Evolutionary conservation across 2,113 vertebrate genomes (phyloP).

Genomic region (Regulus satrapa): DNA sequence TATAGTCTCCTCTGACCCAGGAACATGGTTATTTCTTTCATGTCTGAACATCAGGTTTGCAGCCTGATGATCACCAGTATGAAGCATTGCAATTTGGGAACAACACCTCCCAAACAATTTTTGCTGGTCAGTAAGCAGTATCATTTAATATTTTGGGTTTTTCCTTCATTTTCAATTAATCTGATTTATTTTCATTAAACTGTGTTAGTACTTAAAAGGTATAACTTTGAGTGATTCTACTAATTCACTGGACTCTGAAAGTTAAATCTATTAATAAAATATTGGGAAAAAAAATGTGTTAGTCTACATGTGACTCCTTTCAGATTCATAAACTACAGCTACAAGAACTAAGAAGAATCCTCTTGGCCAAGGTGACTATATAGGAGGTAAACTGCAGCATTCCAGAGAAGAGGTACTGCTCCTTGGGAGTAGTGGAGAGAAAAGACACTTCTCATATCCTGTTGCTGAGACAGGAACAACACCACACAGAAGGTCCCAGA

Average conservation of each 20-base stretch:
- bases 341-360: neutral
- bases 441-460: neutral
- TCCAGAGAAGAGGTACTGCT: neutral
- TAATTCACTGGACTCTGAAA: neutral
- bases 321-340: neutral
- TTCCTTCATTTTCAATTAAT: neutral
- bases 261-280: neutral
- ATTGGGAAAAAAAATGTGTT: accelerated
- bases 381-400: neutral
- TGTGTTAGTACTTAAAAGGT: neutral
- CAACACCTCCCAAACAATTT: neutral
- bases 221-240: neutral
- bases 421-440: neutral
- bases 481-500: neutral
- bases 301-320: neutral
- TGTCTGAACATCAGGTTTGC: neutral
- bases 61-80: neutral
- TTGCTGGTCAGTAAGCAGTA: neutral
- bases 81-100: neutral
- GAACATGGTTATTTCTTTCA: neutral
- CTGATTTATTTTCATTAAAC: neutral
- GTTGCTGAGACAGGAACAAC: neutral
- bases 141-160: neutral
- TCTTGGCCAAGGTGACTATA: neutral
- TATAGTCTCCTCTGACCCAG: neutral